Evolutionary conservation across 2,797 vertebrate genomes (phyloP).

Genomic region (Myoxocephalus aenaeus): DNA sequence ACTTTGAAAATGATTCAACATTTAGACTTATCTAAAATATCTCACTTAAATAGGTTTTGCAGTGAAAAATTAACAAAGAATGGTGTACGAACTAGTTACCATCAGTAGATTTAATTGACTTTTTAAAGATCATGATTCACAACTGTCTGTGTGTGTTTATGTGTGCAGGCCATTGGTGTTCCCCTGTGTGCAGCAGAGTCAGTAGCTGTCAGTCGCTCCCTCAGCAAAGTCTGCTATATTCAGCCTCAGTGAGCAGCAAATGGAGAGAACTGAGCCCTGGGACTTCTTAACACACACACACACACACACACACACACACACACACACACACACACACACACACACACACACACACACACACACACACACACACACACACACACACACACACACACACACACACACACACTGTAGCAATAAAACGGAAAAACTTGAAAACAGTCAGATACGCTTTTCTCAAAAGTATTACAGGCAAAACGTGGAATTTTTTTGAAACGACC

Average conservation of each 20-base stretch:
- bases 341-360: slow-evolving; percentile 22
- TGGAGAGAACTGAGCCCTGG: slow-evolving; percentile 45
- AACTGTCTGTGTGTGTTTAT: slow-evolving; percentile 1
- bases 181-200: slow-evolving; percentile 51
- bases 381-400: slow-evolving; percentile 41
- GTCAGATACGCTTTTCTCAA: neutral
- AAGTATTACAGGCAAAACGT: neutral
- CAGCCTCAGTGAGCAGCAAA: slow-evolving; percentile 63
- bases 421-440: slow-evolving; percentile 5
- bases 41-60: neutral
- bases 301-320: slow-evolving; percentile 41
- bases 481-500: neutral
- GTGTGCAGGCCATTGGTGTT: slow-evolving; percentile 23
- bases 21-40: neutral
- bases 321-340: slow-evolving; percentile 38
- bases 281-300: slow-evolving; percentile 46
- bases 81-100: neutral
- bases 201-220: slow-evolving; percentile 58
- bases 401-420: slow-evolving; percentile 25
- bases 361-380: slow-evolving; percentile 1
- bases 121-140: slow-evolving; percentile 45
- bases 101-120: slow-evolving; percentile 33
- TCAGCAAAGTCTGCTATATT: slow-evolving; percentile 66
- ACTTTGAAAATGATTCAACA: neutral
- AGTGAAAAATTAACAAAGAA: neutral